phyloP scores from a whole-genome alignment of 2,113 vertebrate genomes.

The Trematomus loennbergii region DNA sequence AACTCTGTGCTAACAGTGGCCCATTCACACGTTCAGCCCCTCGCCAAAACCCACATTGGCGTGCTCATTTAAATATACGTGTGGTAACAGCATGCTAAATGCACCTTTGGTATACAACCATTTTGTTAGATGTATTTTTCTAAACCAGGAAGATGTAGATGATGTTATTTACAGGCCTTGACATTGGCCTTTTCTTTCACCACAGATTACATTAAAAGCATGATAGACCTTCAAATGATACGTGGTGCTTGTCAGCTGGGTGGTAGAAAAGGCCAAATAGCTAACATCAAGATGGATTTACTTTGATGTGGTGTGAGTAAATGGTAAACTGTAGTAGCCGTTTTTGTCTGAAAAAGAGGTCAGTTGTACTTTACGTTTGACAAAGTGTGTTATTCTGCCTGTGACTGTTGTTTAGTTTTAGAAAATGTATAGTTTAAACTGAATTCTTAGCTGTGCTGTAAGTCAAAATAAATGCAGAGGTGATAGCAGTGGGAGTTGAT shows the following conservation, averaged over 20 bases:
- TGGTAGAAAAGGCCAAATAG: constrained; percentile 17
- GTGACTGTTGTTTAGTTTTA: neutral
- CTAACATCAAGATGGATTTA: constrained; percentile 26
- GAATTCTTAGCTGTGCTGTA: neutral
- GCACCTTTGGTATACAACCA: neutral
- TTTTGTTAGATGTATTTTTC: constrained; percentile 11
- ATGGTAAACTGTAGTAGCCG: neutral
- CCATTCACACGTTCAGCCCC: constrained; percentile 44
- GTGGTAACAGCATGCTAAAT: neutral
- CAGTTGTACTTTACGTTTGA: neutral
- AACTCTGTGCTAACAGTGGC: constrained; percentile 25
- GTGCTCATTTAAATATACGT: constrained; percentile 22
- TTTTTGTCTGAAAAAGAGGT: neutral
- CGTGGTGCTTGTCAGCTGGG: constrained; percentile 2
- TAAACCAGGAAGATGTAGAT: neutral
- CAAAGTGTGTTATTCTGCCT: neutral
- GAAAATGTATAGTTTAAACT: neutral
- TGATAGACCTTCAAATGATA: constrained; percentile 21
- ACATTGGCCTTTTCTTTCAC: neutral
- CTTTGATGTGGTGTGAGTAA: constrained; percentile 2
- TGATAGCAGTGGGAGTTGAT: neutral
- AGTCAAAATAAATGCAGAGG: constrained; percentile 15
- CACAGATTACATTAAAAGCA: constrained; percentile 32
- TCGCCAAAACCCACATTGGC: constrained; percentile 2
- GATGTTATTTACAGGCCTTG: neutral